A percentile compares a stretch with the other conserved stretches of the same genome.
phyloP scores from a whole-genome alignment of 1,140 invertebrate genomes.

The Phthorimaea operculella region DNA sequence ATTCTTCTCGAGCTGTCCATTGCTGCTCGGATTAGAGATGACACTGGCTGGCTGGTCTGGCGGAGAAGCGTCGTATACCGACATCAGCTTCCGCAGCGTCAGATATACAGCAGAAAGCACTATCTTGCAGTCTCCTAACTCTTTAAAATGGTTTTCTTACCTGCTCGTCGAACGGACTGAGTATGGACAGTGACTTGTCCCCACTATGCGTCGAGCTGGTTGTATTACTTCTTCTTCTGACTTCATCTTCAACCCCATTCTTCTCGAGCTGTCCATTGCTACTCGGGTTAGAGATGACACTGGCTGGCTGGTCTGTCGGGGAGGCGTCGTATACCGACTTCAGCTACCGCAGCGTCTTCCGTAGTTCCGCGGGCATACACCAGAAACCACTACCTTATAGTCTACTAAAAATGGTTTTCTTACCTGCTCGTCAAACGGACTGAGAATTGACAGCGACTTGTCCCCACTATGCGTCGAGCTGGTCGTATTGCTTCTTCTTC shows the following conservation, averaged over 20 bases:
- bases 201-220: conserved; percentile 55
- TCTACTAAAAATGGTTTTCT: too few species aligned
- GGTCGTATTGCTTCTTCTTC: conserved; percentile 52
- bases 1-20: conserved; percentile 42
- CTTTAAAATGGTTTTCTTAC: conserved; percentile 23
- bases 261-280: conserved; percentile 48
- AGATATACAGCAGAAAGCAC: too few species aligned
- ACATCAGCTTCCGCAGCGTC: conserved; percentile 77
- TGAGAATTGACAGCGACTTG: conserved; percentile 79
- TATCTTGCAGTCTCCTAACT: neutral
- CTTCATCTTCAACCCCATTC: conserved; percentile 50
- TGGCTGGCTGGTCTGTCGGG: conserved; percentile 54
- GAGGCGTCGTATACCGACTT: conserved; percentile 72
- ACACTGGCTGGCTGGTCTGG: conserved; percentile 55
- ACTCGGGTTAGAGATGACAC: conserved; percentile 53
- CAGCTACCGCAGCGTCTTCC: conserved; percentile 78
- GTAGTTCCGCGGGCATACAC: conserved; percentile 73
- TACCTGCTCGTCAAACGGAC: conserved; percentile 87
- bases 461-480: conserved; percentile 61
- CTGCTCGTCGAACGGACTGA: conserved; percentile 90
- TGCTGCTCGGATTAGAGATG: conserved; percentile 58
- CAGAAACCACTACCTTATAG: conserved; percentile 68
- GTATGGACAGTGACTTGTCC: conserved; percentile 76
- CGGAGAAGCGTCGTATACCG: conserved; percentile 69
- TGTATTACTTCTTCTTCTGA: conserved; percentile 51